Conservation (phyloP, 1,140 invertebrate genomes). For the Centruroides vittatus region DNA sequence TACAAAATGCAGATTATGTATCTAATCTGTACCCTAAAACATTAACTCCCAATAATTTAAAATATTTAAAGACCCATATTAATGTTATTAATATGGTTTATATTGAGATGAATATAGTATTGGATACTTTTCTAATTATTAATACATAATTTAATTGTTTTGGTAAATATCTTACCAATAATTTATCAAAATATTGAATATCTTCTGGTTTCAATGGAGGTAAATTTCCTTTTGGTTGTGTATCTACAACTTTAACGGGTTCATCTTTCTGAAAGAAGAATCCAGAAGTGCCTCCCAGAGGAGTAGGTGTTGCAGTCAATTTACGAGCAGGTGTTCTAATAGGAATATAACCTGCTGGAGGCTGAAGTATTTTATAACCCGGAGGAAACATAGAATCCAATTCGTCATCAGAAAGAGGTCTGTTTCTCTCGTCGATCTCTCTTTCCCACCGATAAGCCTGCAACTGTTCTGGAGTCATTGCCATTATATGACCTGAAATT, state of each 20-base stretch:
- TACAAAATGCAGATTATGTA: too few relatives aligned
- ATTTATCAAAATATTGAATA: slow-evolving; percentile 98
- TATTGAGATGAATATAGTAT: too few relatives aligned
- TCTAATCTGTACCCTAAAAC: too few relatives aligned
- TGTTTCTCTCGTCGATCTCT: slow-evolving; percentile 95
- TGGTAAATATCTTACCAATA: slow-evolving; percentile 41
- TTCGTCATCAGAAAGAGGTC: slow-evolving; percentile 92
- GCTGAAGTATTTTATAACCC: slow-evolving; percentile 93
- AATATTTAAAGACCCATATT: too few relatives aligned
- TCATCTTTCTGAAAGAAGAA: slow-evolving; percentile 76
- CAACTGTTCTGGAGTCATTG: slow-evolving; percentile 98
- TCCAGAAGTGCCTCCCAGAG: slow-evolving; percentile 75
- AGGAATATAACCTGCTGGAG: slow-evolving; percentile 90
- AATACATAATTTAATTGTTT: too few relatives aligned
- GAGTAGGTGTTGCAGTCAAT: slow-evolving; percentile 93
- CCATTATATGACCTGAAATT: slow-evolving; percentile 55
- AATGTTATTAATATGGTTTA: too few relatives aligned
- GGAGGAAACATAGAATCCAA: slow-evolving; percentile 92
- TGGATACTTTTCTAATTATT: too few relatives aligned
- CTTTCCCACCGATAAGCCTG: slow-evolving; percentile 98
- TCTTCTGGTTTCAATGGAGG: slow-evolving; percentile 99
- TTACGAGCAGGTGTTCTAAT: slow-evolving; percentile 94
- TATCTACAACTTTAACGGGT: slow-evolving; percentile 76
- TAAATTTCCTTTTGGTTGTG: slow-evolving; percentile 91
- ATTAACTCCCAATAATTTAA: too few relatives aligned